These are phyloP conservation scores for Drosophila auraria DNA, from an alignment of 1,140 invertebrate genomes.

Conservation along the genomic window DNA sequence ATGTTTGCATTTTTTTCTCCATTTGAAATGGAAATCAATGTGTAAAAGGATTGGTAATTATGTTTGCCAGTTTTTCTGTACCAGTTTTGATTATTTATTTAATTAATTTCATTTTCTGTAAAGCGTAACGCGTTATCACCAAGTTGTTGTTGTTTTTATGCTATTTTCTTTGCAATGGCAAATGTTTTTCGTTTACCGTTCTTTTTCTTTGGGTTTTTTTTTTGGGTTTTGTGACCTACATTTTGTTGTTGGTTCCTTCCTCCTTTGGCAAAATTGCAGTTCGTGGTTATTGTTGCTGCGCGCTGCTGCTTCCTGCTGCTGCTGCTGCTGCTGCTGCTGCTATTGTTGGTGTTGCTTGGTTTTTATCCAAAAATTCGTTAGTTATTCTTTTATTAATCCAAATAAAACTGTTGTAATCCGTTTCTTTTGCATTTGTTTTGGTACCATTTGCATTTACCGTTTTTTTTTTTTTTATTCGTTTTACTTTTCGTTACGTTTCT, in stretches of 20 bases:
- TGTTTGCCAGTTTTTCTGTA: background rate
- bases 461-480: slow-evolving; percentile 14
- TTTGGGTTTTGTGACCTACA: slow-evolving; percentile 34
- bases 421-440: slow-evolving; percentile 27
- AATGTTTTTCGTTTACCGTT: slow-evolving; percentile 3
- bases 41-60: too few relatives aligned
- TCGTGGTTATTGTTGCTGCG: slow-evolving; percentile 9
- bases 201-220: slow-evolving; percentile 1
- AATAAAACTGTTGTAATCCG: slow-evolving; percentile 30
- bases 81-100: background rate
- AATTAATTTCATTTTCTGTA: background rate
- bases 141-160: slow-evolving; percentile 13
- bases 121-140: slow-evolving; percentile 6
- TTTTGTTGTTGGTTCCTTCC: slow-evolving; percentile 26
- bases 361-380: slow-evolving; percentile 32
- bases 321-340: background rate
- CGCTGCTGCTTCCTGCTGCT: background rate
- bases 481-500: slow-evolving; percentile 11
- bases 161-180: background rate
- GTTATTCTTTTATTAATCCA: slow-evolving; percentile 7
- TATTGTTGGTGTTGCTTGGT: slow-evolving; percentile 4
- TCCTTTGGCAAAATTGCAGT: slow-evolving; percentile 18
- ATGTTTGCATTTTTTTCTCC: too few relatives aligned
- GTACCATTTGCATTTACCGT: slow-evolving; percentile 26
- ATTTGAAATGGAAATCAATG: too few relatives aligned